Percentiles rank a stretch among this genome's conserved stretches.
These are phyloP conservation scores for Squalus acanthias DNA, from an alignment of 2,797 vertebrate species.

Conservation along the genomic window DNA sequence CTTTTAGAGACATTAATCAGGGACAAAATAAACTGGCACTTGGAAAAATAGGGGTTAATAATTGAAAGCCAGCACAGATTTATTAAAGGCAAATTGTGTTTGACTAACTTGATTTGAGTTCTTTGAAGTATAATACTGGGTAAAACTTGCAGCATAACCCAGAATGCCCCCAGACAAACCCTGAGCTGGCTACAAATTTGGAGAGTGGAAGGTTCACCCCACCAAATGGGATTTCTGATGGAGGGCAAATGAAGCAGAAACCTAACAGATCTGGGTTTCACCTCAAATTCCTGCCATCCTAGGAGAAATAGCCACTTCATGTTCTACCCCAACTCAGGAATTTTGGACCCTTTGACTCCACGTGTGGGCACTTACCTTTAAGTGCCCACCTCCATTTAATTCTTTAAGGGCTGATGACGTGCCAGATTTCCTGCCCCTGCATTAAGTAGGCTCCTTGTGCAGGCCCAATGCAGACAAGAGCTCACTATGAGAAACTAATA, in stretches of 20 bases:
- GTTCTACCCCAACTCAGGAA: neutral
- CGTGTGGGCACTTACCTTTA: neutral
- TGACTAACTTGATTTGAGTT: too few species aligned
- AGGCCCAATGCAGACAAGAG: neutral
- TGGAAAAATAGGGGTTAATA: too few species aligned
- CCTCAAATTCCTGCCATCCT: neutral
- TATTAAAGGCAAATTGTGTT: too few species aligned
- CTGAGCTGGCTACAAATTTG: neutral
- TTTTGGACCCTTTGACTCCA: neutral
- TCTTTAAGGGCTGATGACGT: neutral
- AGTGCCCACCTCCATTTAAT: neutral
- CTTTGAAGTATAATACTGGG: too few species aligned
- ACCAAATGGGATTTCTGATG: neutral
- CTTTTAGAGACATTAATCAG: too few species aligned
- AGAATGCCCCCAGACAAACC: neutral
- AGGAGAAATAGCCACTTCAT: neutral
- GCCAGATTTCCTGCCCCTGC: neutral
- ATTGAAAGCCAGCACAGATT: too few species aligned
- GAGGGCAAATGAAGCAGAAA: neutral
- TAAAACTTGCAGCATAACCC: neutral
- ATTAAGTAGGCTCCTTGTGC: neutral
- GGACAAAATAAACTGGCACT: too few species aligned
- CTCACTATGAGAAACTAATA: neutral
- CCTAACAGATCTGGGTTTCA: neutral
- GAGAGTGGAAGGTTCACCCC: neutral